Evolutionary conservation across 2,113 vertebrate species (phyloP).

Genomic region (Pagrus major): DNA sequence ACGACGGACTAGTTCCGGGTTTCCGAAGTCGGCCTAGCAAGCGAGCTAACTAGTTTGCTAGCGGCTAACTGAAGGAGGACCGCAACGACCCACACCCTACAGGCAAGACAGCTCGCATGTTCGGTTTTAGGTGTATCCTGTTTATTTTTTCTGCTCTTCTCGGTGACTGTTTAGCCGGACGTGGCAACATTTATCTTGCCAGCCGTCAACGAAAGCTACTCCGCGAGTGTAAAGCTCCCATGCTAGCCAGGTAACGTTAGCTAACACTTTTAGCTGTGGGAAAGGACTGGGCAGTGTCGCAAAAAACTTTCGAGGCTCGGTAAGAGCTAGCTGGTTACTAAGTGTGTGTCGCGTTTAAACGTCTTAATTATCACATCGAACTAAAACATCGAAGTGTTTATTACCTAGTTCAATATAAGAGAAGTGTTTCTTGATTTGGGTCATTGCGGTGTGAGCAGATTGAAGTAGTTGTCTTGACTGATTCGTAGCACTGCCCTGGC

Average conservation of each 20-base stretch:
- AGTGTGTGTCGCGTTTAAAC: not conserved
- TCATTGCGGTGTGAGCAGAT: slow-evolving; percentile 11
- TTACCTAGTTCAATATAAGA: not conserved
- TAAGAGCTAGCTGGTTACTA: slow-evolving; percentile 17
- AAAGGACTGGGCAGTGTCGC: slow-evolving; percentile 65
- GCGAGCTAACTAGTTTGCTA: slow-evolving; percentile 69
- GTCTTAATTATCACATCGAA: not conserved
- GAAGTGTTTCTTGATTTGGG: not conserved
- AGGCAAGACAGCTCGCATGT: slow-evolving; percentile 23
- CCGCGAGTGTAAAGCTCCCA: slow-evolving; percentile 23
- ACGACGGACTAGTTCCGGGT: slow-evolving; percentile 75
- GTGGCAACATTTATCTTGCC: not conserved
- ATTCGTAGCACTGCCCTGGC: slow-evolving; percentile 51
- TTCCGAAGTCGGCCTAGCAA: slow-evolving; percentile 80
- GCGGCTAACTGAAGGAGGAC: slow-evolving; percentile 69
- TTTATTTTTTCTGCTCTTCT: not conserved
- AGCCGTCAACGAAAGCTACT: slow-evolving; percentile 20
- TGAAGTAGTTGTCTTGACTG: slow-evolving; percentile 36
- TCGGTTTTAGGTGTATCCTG: slow-evolving; percentile 23
- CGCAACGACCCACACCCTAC: slow-evolving; percentile 47
- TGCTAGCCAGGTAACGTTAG: slow-evolving; percentile 65
- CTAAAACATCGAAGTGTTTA: fast-evolving
- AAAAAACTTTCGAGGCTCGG: slow-evolving; percentile 73
- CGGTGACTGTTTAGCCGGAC: not conserved
- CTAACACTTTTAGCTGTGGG: slow-evolving; percentile 65